Conservation (phyloP, 2,888 invertebrate species). For the Kuschelorhynchus macadamiae region DNA sequence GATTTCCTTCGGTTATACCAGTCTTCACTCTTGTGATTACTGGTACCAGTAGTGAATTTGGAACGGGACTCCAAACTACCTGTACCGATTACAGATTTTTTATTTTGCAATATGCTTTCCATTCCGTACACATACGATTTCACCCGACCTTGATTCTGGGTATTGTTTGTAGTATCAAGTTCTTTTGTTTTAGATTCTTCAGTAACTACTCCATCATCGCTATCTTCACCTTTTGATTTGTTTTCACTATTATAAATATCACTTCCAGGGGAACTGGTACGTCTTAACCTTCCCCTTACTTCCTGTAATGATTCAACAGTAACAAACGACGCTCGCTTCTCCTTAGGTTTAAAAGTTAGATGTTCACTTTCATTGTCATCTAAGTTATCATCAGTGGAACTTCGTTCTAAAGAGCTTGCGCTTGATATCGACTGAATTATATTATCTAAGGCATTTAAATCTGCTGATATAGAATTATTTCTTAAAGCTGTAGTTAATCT, state of each 20-base stretch:
- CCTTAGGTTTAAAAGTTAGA: conserved; percentile 53
- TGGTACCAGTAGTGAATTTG: conserved; percentile 63
- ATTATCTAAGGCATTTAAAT: conserved; percentile 71
- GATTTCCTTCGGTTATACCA: conserved; percentile 85
- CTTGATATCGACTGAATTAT: conserved; percentile 68
- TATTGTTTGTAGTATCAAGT: not conserved
- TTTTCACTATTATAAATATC: conserved; percentile 57
- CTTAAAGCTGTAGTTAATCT: conserved; percentile 71
- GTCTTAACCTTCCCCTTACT: conserved; percentile 73
- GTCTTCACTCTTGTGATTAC: conserved; percentile 70
- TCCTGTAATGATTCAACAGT: conserved; percentile 75
- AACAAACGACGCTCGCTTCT: conserved; percentile 70
- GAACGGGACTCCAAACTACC: conserved; percentile 70
- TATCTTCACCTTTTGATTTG: conserved; percentile 57
- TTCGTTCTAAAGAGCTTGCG: conserved; percentile 58
- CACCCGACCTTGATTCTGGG: conserved; percentile 61
- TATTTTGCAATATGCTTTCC: conserved; percentile 64
- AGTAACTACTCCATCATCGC: conserved; percentile 70
- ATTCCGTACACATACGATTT: conserved; percentile 69
- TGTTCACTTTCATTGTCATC: conserved; percentile 54
- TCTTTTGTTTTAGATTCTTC: conserved; percentile 58
- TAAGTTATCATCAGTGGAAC: conserved; percentile 56
- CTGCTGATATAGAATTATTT: conserved; percentile 71
- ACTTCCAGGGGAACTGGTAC: conserved; percentile 70
- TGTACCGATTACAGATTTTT: conserved; percentile 64